Evolutionary conservation across 2,113 vertebrate genomes (phyloP).

Genomic region (Ursus arctos): DNA sequence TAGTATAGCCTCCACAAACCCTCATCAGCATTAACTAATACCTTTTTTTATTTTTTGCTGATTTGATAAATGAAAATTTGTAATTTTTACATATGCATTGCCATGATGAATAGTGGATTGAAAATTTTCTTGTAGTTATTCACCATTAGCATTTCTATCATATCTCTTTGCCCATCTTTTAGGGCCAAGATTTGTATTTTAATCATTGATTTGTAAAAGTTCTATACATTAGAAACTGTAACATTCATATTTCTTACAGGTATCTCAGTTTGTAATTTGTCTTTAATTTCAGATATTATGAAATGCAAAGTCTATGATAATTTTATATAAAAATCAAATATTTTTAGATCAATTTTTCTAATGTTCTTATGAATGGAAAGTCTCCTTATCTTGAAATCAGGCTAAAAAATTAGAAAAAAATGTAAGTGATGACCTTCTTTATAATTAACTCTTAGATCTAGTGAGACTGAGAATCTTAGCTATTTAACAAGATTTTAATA

Average conservation of each 20-base stretch:
- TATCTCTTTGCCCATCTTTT: background rate
- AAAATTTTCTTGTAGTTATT: background rate
- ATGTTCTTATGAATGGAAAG: background rate
- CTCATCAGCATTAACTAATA: background rate
- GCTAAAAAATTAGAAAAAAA: background rate
- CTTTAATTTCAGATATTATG: background rate
- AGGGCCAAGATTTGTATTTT: background rate
- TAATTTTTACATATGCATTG: background rate
- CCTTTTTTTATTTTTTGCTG: background rate
- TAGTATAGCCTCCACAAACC: background rate
- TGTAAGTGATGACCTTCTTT: background rate
- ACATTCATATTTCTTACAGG: background rate
- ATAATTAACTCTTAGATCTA: background rate
- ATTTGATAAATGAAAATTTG: background rate
- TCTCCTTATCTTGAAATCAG: background rate
- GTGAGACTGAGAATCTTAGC: background rate
- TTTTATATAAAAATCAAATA: background rate
- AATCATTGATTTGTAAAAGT: background rate
- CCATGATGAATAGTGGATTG: background rate
- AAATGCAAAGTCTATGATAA: background rate
- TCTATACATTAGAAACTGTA: background rate
- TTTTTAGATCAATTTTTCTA: background rate
- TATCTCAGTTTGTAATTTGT: constrained; percentile 14
- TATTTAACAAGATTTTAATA: background rate
- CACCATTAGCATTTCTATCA: background rate